Base-by-base conservation (phyloP, 2,888 invertebrate species). In the Papilio protenor region DNA sequence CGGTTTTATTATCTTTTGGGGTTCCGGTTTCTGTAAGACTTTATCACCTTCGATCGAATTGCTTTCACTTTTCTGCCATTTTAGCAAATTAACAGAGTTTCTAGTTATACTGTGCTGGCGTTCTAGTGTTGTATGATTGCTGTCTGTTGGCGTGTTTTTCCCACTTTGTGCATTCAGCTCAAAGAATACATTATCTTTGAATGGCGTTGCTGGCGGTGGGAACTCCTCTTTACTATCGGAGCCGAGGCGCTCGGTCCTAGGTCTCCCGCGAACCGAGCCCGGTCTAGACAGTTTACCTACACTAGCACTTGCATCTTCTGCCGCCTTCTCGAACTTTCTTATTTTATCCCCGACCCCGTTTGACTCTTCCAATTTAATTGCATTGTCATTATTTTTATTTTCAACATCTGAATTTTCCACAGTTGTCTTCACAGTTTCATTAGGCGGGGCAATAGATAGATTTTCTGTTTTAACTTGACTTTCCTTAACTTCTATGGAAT, bases 281-380 rank as follows among this genome's bases (percentile, higher is more conserved):
- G 92, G 87, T 0, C 94, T 87, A 1, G 94, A 92, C 74, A 87
- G 79, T 0, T 88, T 87, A 0, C 91, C 92, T 5, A 84, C 79
- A 5, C 81, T 86, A 0, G 83, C 88, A 64, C 85, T 87, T 0
- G 94, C 94, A 70, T 92, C 92, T 78, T 94, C 94, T 0, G 93
- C 94, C 0, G 91, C 94, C 77, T 92, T 94, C 80, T 94, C 94
- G 64, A 94, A 94, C 80, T 92, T 94, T 80, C 93, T 93, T 55
- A 94, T 94, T 81, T 94, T 94, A 80, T 94, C 94, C 11, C 94
- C 94, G n/a, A 94, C 94, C 0, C 94, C 94, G 80, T 92, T 93
- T 0, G 90, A 88, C 79, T 94, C 94, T 18, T 91, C 92, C 14
- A 75, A 27, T 70, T 73, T 77, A 74, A 79, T 82, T 57, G 79